Percentiles rank a stretch among this genome's conserved stretches.
These are phyloP conservation scores for Setophaga petechia DNA, from an alignment of 2,113 vertebrate species.

Conservation along the genomic window DNA sequence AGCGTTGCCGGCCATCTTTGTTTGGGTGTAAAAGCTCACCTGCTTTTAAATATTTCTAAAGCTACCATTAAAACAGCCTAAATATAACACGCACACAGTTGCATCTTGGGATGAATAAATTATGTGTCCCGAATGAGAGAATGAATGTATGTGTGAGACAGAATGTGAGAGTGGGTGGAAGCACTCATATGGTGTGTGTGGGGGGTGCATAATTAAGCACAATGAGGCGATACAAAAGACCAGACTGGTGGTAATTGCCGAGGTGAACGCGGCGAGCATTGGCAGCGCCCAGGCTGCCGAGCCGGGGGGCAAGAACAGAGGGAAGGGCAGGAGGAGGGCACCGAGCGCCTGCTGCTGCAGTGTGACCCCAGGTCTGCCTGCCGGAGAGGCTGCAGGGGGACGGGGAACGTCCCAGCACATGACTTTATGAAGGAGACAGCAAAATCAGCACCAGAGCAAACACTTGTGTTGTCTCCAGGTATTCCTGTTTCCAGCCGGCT, in stretches of 20 bases:
- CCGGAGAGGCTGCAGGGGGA: neutral
- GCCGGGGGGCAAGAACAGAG: slow-evolving; percentile 13
- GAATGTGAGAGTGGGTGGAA: slow-evolving; percentile 77
- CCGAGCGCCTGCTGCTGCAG: accelerated
- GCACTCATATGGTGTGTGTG: slow-evolving; percentile 73
- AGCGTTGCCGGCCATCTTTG: slow-evolving; percentile 64
- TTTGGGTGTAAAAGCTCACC: slow-evolving; percentile 73
- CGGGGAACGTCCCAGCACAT: neutral
- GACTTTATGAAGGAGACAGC: neutral
- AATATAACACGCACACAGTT: slow-evolving; percentile 66
- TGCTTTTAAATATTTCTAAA: slow-evolving; percentile 74
- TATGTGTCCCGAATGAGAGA: slow-evolving; percentile 71
- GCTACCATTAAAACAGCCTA: slow-evolving; percentile 69
- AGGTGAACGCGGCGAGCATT: slow-evolving; percentile 49
- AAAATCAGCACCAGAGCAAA: neutral
- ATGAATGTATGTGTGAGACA: slow-evolving; percentile 76
- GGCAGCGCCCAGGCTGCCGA: neutral
- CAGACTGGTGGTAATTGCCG: slow-evolving; percentile 66
- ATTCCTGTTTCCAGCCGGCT: neutral
- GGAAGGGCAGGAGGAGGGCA: slow-evolving; percentile 27
- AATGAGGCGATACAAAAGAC: slow-evolving; percentile 68
- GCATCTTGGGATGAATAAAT: slow-evolving; percentile 75
- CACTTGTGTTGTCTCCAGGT: neutral
- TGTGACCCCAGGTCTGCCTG: neutral
- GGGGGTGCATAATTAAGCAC: slow-evolving; percentile 76